Percentiles rank a stretch among this genome's conserved stretches.
Conservation (phyloP, 2,113 vertebrate species). For the Etheostoma spectabile region DNA sequence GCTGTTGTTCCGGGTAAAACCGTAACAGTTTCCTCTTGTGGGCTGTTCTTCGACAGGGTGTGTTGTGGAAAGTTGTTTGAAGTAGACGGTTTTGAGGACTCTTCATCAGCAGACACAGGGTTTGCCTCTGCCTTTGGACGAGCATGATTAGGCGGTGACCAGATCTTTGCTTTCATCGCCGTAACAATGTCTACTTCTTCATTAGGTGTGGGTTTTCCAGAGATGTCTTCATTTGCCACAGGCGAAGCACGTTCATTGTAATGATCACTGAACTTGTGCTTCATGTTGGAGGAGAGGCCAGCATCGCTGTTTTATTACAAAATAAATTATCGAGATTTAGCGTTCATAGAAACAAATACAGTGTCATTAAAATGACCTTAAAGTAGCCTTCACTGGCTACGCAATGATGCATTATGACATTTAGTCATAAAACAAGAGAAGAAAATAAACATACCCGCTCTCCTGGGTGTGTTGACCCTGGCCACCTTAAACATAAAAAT, state of each 20-base stretch:
- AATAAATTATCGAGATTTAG: background rate
- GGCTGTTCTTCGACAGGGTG: accelerated
- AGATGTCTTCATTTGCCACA: background rate
- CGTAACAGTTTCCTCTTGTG: background rate
- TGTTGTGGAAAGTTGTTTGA: background rate
- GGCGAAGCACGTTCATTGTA: background rate
- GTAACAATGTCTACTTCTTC: accelerated
- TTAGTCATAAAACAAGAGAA: background rate
- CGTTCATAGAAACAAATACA: background rate
- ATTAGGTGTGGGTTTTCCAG: slow-evolving; percentile 20
- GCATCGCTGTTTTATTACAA: slow-evolving; percentile 26
- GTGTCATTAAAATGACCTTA: background rate
- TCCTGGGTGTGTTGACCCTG: slow-evolving; percentile 31
- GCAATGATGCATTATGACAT: background rate
- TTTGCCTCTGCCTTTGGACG: no score
- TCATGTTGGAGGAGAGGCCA: slow-evolving; percentile 47
- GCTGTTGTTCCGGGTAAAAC: background rate
- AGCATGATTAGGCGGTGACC: no score
- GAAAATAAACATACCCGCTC: slow-evolving; percentile 47
- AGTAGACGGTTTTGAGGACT: accelerated
- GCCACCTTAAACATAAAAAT: slow-evolving; percentile 34
- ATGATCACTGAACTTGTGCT: background rate
- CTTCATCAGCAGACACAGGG: accelerated
- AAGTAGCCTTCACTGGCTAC: background rate
- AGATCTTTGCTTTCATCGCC: accelerated